Conservation (phyloP, 2,113 vertebrate species). For the Cryptotis parvus region DNA sequence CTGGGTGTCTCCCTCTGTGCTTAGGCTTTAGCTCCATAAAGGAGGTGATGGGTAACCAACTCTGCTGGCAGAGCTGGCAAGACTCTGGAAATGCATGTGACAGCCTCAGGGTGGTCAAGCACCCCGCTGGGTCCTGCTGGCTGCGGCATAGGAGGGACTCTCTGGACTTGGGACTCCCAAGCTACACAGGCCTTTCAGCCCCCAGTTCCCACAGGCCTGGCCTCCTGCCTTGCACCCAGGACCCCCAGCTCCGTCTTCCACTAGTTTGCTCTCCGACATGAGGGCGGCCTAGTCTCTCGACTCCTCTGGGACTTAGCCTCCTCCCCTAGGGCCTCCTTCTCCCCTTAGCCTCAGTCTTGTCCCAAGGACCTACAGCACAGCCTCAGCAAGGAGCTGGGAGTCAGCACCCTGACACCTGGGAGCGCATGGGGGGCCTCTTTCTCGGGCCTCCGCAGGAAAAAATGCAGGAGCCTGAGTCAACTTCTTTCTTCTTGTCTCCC, state of each 20-base stretch:
- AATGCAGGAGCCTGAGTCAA: too few relatives aligned
- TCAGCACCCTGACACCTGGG: too few relatives aligned
- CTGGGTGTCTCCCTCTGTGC: not conserved
- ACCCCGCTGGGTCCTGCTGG: not conserved
- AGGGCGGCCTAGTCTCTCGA: not conserved
- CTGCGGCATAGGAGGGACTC: too few relatives aligned
- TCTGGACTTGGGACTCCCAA: too few relatives aligned
- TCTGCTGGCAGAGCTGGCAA: fast-evolving
- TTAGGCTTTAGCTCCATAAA: not conserved
- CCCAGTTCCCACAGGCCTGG: not conserved
- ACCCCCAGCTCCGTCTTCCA: not conserved
- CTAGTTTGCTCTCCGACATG: too few relatives aligned
- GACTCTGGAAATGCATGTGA: not conserved
- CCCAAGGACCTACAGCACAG: too few relatives aligned
- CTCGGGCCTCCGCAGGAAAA: too few relatives aligned
- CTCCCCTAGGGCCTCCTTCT: not conserved
- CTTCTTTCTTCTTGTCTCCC: too few relatives aligned
- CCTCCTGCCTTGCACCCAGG: not conserved
- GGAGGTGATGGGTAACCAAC: not conserved
- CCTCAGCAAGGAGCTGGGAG: too few relatives aligned
- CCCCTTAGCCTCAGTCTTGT: too few relatives aligned
- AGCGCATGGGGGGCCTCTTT: too few relatives aligned
- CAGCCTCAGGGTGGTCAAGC: not conserved
- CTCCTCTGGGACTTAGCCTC: not conserved
- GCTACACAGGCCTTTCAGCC: not conserved